Conservation (phyloP, 2,797 vertebrate species). For the Sarcoramphus papa region DNA sequence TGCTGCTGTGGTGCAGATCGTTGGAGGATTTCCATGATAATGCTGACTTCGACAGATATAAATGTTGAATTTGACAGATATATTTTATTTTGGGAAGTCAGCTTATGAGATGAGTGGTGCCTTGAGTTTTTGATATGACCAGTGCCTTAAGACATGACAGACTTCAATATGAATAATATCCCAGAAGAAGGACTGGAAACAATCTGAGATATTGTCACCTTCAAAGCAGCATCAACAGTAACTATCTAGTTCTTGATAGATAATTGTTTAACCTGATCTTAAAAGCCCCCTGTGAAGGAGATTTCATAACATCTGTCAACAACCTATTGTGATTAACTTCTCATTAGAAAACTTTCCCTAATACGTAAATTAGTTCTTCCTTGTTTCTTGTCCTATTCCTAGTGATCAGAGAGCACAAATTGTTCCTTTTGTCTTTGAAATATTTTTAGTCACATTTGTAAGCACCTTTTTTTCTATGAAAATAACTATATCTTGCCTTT, state of each 20-base stretch:
- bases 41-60: neutral
- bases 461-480: neutral
- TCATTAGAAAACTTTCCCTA: neutral
- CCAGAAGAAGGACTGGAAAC: neutral
- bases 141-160: neutral
- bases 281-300: neutral
- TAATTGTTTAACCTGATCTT: neutral
- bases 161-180: neutral
- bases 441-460: neutral
- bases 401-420: neutral
- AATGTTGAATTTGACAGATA: neutral
- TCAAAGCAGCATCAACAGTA: neutral
- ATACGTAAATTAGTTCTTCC: neutral
- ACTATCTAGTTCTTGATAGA: neutral
- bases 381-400: neutral
- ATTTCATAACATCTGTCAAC: neutral
- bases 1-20: accelerated
- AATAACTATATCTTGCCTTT: neutral
- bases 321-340: neutral
- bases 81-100: neutral
- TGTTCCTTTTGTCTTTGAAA: neutral
- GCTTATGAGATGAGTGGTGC: neutral
- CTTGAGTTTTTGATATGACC: neutral
- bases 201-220: neutral
- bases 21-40: neutral